Evolutionary conservation across 2,113 vertebrate genomes (phyloP), one percentile per base, ranked within the genome.

Genomic region (Neotoma lepida): DNA sequence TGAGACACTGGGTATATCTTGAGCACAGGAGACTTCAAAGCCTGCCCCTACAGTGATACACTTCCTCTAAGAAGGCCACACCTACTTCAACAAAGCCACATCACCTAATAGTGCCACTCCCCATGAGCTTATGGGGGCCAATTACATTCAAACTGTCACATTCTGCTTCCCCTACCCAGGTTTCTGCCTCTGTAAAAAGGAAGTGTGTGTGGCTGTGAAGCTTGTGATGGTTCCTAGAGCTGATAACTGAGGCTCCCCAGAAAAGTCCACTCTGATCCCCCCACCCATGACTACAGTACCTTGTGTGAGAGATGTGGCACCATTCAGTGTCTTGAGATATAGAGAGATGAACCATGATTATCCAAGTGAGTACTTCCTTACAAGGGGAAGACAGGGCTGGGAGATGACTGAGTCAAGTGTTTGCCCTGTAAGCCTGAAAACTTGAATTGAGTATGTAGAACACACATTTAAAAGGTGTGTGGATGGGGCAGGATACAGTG

Each of bases 211-310:
- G 33, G 17, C 44, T 35, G 10, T 44, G 18, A 66, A 14, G 28
- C 28, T 86, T 66, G 30, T 35, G 41, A 46, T 41, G 1, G 9
- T 85, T 81, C 81, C 58, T 61, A 46, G 82, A 64, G 26, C 82
- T 44, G 41, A 46, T 20, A 18, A 9, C 13, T 49, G 74, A 33
- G 14, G 54, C 51, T 46, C 44, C 54, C 26, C 33, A 8, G 15
- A 63, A n/a, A 39, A 10, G 30, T 18, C 4, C 56, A 22, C 41
- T 7, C 46, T 7, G 3, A 44, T 6, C 68, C 15, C 20, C 30
- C 2, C 4, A 2, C 39, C 46, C 9, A 9, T 4, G 24, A 20
- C 3, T 30, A 2, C 0, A n/a, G 51, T 20, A 9, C 9, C 68
- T 22, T 30, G 9, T 68, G 1, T 51, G 76, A 54, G 10, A 49